Base-by-base conservation (phyloP, 2,113 vertebrate species). In the Ammodramus savannarum region DNA sequence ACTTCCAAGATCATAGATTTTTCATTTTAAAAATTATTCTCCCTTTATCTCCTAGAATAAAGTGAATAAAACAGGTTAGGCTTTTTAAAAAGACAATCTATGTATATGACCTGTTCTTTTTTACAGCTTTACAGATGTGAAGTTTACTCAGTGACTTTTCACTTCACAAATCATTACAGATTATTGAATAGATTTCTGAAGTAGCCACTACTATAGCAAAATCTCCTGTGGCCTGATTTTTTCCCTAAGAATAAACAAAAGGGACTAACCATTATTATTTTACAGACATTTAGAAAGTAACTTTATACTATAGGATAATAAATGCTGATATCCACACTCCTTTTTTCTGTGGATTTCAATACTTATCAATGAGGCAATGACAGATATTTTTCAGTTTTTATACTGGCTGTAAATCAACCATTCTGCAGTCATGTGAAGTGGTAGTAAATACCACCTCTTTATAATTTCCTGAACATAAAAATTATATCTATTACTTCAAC, bases 381-480 rank as follows among this genome's bases (percentile, higher is more conserved):
- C 26, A 84, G 22, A 66, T 89, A 38, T 55, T 94, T 96, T 76
- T 82, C 29, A 74, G 16, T 51, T 48, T 48, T 93, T 89, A 38
- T 59, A 54, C 34, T 44, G 38, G 36, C 54, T 95, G 57, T 96
- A 92, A 94, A 91, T 96, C 86, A 97, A 67, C 51, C 34, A 32
- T 26, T 51, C 52, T 91, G 61, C 67, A 80, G 69, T 76, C 51
- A 57, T 63, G 38, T 71, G 52, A 73, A 62, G 27, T 31, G 63
- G 51, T 36, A 89, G 66, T 81, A 90, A 89, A 95, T 77, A 39
- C 34, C 38, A 38, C 18, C 20, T 71, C 46, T 93, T 88, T 71
- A 83, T 85, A 93, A 78, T 92, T 84, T 91, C 22, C 77, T 79
- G 48, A 39, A 46, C 41, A 75, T 96, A 93, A 87, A 91, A 91